Conservation (phyloP, 2,888 invertebrate genomes). For the Sturmia bella region DNA sequence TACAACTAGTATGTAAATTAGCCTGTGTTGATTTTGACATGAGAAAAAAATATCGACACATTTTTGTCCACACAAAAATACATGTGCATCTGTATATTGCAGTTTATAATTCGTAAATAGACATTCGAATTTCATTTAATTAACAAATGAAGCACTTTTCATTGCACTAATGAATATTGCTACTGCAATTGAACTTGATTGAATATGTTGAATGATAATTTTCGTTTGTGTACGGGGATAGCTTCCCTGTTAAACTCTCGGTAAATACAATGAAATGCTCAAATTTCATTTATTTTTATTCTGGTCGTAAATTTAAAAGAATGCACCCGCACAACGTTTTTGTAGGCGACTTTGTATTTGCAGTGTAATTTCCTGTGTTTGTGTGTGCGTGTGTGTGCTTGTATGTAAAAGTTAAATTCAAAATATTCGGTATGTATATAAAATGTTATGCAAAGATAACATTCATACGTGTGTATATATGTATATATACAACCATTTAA, state of each 20-base stretch:
- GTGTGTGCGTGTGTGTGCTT: not conserved
- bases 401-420: constrained; percentile 22
- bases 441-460: constrained; percentile 37
- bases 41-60: no score
- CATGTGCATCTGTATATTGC: no score
- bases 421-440: constrained; percentile 29
- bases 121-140: no score
- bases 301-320: constrained; percentile 34
- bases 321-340: constrained; percentile 57
- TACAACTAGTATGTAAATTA: no score
- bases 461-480: no score
- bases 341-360: not conserved
- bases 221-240: not conserved
- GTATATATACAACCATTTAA: not conserved
- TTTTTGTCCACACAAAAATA: no score
- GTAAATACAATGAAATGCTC: constrained; percentile 40
- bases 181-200: no score
- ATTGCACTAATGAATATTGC: no score
- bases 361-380: not conserved
- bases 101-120: no score
- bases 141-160: no score
- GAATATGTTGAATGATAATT: no score
- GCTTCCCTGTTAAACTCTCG: constrained; percentile 35
- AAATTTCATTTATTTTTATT: constrained; percentile 19
- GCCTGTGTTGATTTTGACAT: no score